Evolutionary conservation across 2,888 invertebrate species (phyloP), one percentile per base, ranked within the genome.

Genomic region (Leptopterna dolabrata): DNA sequence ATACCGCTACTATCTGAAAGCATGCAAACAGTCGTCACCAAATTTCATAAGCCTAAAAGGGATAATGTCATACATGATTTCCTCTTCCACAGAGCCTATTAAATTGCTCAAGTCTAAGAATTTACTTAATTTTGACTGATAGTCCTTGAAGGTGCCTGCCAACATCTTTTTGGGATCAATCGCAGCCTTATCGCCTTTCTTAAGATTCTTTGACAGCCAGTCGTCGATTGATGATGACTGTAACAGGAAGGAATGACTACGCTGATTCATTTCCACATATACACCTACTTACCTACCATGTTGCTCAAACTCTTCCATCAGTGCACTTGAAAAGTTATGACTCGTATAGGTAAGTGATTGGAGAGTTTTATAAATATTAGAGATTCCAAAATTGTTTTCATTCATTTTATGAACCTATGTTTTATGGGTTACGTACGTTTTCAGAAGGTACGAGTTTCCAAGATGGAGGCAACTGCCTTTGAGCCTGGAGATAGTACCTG

Each of bases 401-500:
- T n/a, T n/a, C n/a, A n/a, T 36, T 36, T 36, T 36, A 7, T 36
- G 7, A 36, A 36, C 7, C 7, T 36, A 36, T 2, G 36, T 36
- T 36, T 36, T 36, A 36, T 36, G 7, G 7, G 7, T 2, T 4
- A 71, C 73, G 30, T 45, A 73, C 85, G 47, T 85, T 85, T 71
- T 76, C 85, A 19, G 24, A 19, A 45, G 36, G 45, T 14, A 85
- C 45, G 7, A 85, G 76, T 27, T 14, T 71, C 99, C 99, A 99
- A 86, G 95, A 93, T 76, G 94, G 93, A 91, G 97, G 97, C 41
- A 97, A 93, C 91, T 99, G 95, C 89, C 95, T 93, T 19, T 93
- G 93, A 0, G 98, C 98, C 93, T 99, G 99, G 24, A 97, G 93
- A 92, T 95, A 97, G 92, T 99, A 99, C 9, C 99, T 93, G 0